Percentiles rank a stretch among this genome's conserved stretches.
Conservation (phyloP, 2,113 vertebrate genomes). For the Cryptotis parvus region DNA sequence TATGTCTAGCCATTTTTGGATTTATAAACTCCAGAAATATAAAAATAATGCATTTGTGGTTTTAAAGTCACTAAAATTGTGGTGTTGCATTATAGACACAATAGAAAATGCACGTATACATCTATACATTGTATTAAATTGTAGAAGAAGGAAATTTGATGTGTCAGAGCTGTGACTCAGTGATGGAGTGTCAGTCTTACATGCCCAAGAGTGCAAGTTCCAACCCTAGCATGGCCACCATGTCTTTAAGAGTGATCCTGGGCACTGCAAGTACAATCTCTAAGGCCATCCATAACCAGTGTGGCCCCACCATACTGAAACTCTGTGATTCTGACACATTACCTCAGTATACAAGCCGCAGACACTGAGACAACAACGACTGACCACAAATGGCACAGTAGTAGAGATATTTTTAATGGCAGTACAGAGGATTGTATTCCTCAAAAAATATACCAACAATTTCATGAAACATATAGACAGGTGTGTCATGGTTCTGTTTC, state of each 20-base stretch:
- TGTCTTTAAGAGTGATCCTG: too few species aligned
- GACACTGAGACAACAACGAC: too few species aligned
- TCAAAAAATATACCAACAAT: background rate
- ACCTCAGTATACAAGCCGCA: too few species aligned
- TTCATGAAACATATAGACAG: background rate
- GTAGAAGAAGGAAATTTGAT: background rate
- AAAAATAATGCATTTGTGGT: background rate
- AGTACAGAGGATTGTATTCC: background rate
- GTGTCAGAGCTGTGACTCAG: too few species aligned
- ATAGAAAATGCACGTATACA: background rate
- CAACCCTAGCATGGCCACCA: too few species aligned
- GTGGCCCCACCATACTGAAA: too few species aligned
- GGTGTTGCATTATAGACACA: background rate
- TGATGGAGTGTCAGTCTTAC: too few species aligned
- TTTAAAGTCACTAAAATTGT: background rate
- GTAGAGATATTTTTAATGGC: background rate
- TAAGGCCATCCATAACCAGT: too few species aligned
- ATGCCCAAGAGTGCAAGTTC: too few species aligned
- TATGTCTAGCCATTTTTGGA: background rate
- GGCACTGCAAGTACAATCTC: too few species aligned
- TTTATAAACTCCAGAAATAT: background rate
- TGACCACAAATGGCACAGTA: background rate
- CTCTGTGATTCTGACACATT: too few species aligned
- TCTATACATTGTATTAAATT: background rate
- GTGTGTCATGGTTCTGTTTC: background rate